Evolutionary conservation across 2,113 vertebrate genomes (phyloP).

Genomic region (Corynorhinus townsendii): DNA sequence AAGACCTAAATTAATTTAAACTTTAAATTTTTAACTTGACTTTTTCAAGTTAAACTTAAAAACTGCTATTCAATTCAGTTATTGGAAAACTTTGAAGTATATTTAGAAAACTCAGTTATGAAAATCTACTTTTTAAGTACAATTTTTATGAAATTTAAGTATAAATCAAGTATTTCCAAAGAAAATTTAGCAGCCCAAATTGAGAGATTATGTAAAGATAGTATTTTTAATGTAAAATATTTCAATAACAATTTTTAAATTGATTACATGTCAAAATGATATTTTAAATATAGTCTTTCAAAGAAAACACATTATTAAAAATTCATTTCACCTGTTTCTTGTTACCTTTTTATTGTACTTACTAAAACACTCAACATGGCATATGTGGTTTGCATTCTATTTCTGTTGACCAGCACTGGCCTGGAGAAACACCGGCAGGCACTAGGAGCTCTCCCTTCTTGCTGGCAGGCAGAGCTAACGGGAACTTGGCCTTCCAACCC

Average conservation of each 20-base stretch:
- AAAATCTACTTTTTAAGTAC: background rate
- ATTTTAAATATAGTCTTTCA: background rate
- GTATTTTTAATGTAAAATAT: background rate
- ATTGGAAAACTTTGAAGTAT: background rate
- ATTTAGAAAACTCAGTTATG: background rate
- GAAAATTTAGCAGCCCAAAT: background rate
- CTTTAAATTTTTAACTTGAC: background rate
- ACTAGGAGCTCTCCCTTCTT: background rate
- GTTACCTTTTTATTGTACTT: background rate
- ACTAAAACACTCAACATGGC: background rate
- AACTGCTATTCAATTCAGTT: background rate
- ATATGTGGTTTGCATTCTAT: background rate
- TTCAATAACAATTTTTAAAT: background rate
- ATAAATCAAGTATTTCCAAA: background rate
- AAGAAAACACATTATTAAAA: constrained; percentile 32
- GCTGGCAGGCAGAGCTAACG: background rate
- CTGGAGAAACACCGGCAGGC: background rate
- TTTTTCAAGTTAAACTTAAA: constrained; percentile 32
- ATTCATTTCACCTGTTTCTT: background rate
- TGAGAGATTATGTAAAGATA: background rate
- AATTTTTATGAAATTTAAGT: constrained; percentile 3
- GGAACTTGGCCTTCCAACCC: background rate
- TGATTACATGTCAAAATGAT: background rate
- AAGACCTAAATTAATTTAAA: constrained; percentile 16
- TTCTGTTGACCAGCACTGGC: background rate